Evolutionary conservation across 2,888 invertebrate species (phyloP), one percentile per base, ranked within the genome.

Genomic region (Andrena chrysosceles): DNA sequence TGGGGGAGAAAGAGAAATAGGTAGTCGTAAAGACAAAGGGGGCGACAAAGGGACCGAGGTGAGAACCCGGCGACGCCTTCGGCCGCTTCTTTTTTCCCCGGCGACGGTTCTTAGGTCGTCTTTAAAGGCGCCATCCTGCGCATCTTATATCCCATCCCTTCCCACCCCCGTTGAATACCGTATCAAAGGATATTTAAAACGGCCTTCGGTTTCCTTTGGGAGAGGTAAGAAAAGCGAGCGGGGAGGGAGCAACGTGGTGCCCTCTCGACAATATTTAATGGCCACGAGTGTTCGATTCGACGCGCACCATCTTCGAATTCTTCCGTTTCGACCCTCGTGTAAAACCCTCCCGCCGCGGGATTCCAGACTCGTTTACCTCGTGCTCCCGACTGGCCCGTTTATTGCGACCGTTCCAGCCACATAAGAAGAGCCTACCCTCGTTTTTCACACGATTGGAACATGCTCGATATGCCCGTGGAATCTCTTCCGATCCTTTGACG

Each of bases 161-260:
- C 81, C 54, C 52, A 16, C 8, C 35, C 52, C 31, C 26, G 70
- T 20, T 63, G 79, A 81, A 71, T 68, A 60, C 67, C 71, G 69
- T 83, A 83, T 88, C 88, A 87, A 88, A 88, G 87, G 84, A 89
- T 85, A 89, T 87, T 88, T 89, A 83, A 87, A 84, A 73, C 86
- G 77, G 74, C 63, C 78, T 71, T 72, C 70, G 68, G 79, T 75
- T 87, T 87, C 69, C 76, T 79, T 75, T 75, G 13, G 71, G 31
- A 33, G 77, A 82, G 23, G 52, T 75, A 82, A 89, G 77, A 87
- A 89, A 86, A 75, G 63, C 20, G 8, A 59, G 31, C 35, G 16
- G 33, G 23, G 20, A n/a, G 29, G 63, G 59, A 71, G 42, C 77
- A 59, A 80, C 54, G 77, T 66, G 70, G 68, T 10, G 83, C 83